phyloP scores from a whole-genome alignment of 2,113 vertebrate species.

The Elachura formosa region DNA sequence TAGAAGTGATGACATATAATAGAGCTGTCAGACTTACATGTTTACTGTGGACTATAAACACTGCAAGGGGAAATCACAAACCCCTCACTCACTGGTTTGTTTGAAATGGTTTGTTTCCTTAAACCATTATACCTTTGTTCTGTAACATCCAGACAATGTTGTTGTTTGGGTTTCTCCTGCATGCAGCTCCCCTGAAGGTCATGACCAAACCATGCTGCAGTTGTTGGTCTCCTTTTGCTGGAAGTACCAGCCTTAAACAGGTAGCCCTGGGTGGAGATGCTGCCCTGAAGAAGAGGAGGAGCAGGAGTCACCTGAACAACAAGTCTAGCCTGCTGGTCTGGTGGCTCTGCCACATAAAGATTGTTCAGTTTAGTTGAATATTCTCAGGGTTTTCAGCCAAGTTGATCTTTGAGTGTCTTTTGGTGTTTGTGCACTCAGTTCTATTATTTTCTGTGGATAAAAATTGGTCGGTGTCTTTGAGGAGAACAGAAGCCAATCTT shows the following conservation, averaged over 20 bases:
- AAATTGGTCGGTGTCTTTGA: background rate
- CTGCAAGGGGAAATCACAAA: background rate
- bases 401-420: background rate
- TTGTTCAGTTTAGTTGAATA: background rate
- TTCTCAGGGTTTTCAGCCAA: background rate
- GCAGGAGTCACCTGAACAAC: background rate
- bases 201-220: background rate
- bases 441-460: background rate
- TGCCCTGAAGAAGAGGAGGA: background rate
- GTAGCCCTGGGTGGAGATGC: background rate
- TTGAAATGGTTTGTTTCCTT: background rate
- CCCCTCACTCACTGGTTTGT: fast-evolving
- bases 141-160: background rate
- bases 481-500: background rate
- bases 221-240: background rate
- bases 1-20: background rate
- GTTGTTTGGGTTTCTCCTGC: background rate
- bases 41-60: background rate
- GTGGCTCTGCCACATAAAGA: background rate
- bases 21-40: background rate
- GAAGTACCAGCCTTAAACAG: background rate
- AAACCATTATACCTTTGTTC: background rate
- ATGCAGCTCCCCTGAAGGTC: background rate
- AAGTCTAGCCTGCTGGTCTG: background rate
- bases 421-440: background rate